Conservation (phyloP, 2,113 vertebrate species). For the Psittacula cyanocephala region DNA sequence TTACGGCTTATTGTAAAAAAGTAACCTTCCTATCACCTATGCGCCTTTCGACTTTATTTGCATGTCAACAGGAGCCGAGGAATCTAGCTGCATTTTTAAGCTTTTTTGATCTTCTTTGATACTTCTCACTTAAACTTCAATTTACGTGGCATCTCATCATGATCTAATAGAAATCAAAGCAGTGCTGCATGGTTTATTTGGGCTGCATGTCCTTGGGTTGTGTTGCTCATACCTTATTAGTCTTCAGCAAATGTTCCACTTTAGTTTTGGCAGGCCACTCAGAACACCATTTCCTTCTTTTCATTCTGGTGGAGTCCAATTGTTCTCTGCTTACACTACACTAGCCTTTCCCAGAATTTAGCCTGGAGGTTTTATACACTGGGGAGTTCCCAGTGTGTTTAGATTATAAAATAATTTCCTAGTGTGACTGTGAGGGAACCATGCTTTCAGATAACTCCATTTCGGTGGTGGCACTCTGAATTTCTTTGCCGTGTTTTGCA, state of each 20-base stretch:
- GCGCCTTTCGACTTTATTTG: neutral
- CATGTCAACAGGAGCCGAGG: neutral
- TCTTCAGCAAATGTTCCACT: slow-evolving; percentile 63
- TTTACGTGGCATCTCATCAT: neutral
- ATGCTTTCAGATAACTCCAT: slow-evolving; percentile 27
- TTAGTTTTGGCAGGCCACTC: slow-evolving; percentile 71
- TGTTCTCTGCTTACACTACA: slow-evolving; percentile 75
- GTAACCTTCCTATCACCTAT: neutral
- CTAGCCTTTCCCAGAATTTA: slow-evolving; percentile 78
- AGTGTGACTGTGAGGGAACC: slow-evolving; percentile 16
- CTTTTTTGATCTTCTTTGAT: neutral
- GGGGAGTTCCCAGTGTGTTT: slow-evolving; percentile 71
- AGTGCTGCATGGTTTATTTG: neutral
- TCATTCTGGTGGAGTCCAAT: slow-evolving; percentile 71
- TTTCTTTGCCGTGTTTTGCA: neutral
- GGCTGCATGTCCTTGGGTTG: slow-evolving; percentile 33
- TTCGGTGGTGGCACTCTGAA: neutral
- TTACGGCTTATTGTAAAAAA: neutral
- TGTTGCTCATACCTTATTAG: slow-evolving; percentile 41
- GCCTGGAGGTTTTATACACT: slow-evolving; percentile 67
- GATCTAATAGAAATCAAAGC: neutral
- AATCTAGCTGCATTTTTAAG: neutral
- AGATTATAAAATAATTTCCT: slow-evolving; percentile 67
- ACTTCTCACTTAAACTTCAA: neutral
- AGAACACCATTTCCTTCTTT: slow-evolving; percentile 80